phyloP scores from a whole-genome alignment of 1,140 invertebrate genomes.

The Steinernema feltiae region DNA sequence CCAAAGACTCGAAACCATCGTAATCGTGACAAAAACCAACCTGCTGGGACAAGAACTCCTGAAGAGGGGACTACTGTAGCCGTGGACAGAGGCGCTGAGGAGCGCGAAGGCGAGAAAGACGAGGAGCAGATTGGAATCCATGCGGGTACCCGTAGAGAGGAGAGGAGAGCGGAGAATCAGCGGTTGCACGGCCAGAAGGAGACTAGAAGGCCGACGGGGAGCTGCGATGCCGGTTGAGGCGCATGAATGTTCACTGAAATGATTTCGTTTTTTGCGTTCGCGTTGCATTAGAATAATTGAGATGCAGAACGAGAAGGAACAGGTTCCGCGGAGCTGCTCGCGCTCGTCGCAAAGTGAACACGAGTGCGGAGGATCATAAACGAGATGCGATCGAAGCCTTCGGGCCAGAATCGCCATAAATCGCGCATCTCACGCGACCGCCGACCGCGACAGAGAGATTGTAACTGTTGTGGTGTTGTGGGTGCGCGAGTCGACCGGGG shows the following conservation, averaged over 20 bases:
- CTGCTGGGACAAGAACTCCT: neutral
- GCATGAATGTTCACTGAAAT: slow-evolving; percentile 5
- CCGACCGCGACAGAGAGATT: neutral
- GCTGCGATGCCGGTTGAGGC: slow-evolving; percentile 3
- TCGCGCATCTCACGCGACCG: neutral
- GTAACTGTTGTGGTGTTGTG: neutral
- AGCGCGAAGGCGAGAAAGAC: neutral
- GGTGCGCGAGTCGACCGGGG: slow-evolving; percentile 6
- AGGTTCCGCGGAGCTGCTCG: neutral
- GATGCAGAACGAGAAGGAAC: neutral
- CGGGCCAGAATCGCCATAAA: neutral
- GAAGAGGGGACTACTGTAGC: neutral
- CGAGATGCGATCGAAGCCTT: neutral
- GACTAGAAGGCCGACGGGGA: slow-evolving; percentile 2
- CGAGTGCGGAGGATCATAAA: neutral
- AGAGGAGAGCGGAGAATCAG: no score
- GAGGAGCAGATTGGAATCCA: neutral
- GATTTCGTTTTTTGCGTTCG: neutral
- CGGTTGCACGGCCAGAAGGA: slow-evolving; percentile 4
- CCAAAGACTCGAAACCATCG: neutral
- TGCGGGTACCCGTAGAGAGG: neutral
- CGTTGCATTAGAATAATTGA: slow-evolving; percentile 13
- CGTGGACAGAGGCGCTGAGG: neutral
- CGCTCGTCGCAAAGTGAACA: neutral
- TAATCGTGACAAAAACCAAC: neutral